phyloP scores from a whole-genome alignment of 2,888 invertebrate genomes.

The Formica aserva region DNA sequence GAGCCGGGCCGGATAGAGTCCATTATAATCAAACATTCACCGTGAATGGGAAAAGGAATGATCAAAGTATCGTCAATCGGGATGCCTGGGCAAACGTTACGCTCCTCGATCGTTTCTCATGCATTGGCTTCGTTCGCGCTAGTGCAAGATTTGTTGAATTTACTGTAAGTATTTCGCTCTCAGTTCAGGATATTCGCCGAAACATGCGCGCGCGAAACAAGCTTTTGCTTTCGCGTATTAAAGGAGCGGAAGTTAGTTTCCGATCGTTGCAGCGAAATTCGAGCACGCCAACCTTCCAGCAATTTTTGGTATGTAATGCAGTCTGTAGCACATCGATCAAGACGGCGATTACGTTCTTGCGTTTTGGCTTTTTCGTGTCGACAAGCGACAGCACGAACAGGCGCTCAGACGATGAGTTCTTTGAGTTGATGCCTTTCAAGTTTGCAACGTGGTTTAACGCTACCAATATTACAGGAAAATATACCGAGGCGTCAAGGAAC shows the following conservation, averaged over 20 bases:
- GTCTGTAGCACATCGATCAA: conserved; percentile 53
- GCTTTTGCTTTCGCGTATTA: conserved; percentile 44
- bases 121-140: conserved; percentile 12
- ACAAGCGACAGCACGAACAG: conserved; percentile 53
- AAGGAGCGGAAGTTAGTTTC: conserved; percentile 45
- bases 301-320: conserved; percentile 56
- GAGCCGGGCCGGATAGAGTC: conserved; percentile 63
- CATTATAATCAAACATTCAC: conserved; percentile 67
- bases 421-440: conserved; percentile 51
- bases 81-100: conserved; percentile 53
- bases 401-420: conserved; percentile 52
- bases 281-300: conserved; percentile 49
- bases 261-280: conserved; percentile 43
- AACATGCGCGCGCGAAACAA: conserved; percentile 38
- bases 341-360: conserved; percentile 51
- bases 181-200: conserved; percentile 25
- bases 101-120: background rate
- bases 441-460: conserved; percentile 49
- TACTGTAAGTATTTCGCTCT: conserved; percentile 1
- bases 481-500: conserved; percentile 8
- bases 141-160: conserved; percentile 25
- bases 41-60: conserved; percentile 33
- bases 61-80: conserved; percentile 18
- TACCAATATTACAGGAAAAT: conserved; percentile 36
- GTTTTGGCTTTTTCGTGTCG: conserved; percentile 56